Percentiles rank a stretch among this genome's conserved stretches.
Conservation (phyloP, 2,888 invertebrate species). For the Julus scandinavius region DNA sequence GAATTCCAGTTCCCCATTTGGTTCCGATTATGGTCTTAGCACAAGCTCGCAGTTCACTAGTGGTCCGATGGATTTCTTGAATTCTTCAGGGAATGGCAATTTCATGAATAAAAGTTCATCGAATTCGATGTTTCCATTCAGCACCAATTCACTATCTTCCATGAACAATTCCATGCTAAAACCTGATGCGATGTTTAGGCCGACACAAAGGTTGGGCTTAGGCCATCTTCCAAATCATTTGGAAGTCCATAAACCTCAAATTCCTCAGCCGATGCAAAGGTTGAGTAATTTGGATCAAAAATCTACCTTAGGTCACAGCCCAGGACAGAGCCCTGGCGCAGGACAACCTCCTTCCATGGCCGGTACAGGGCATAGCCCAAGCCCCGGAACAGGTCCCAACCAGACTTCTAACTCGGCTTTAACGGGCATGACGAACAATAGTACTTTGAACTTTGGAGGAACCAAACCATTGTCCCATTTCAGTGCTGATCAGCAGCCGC, state of each 20-base stretch:
- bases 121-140: constrained; percentile 55
- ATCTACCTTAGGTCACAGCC: constrained; percentile 52
- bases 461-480: constrained; percentile 65
- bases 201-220: constrained; percentile 5
- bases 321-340: constrained; percentile 50
- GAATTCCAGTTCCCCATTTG: constrained; percentile 59
- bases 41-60: constrained; percentile 35
- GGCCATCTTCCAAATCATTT: constrained; percentile 54
- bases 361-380: constrained; percentile 4
- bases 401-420: not conserved
- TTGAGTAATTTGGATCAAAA: constrained; percentile 57
- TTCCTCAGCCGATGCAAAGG: constrained; percentile 58
- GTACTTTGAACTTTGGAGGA: constrained; percentile 61
- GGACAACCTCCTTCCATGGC: constrained; percentile 36
- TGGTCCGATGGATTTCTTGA: constrained; percentile 53
- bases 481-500: constrained; percentile 59
- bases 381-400: constrained; percentile 36
- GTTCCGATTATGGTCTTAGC: constrained; percentile 57
- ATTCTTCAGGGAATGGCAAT: constrained; percentile 43
- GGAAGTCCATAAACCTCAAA: constrained; percentile 56
- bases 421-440: constrained; percentile 42
- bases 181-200: constrained; percentile 52
- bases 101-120: constrained; percentile 49
- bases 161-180: constrained; percentile 50
- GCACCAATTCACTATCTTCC: constrained; percentile 47